Evolutionary conservation across 2,797 vertebrate genomes (phyloP).

Genomic region (Tiaroga cobitis): DNA sequence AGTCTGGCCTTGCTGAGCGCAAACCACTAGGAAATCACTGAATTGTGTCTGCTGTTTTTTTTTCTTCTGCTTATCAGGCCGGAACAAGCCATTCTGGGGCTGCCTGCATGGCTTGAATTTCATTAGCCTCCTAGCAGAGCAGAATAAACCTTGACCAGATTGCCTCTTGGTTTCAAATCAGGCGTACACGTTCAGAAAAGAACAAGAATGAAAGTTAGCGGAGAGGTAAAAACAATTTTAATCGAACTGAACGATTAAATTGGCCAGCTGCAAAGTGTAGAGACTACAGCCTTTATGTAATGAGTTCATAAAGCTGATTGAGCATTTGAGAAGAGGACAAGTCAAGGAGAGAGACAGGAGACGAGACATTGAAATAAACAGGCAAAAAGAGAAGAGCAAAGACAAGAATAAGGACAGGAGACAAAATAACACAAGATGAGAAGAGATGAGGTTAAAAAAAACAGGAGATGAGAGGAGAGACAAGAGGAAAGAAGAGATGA

Average conservation of each 20-base stretch:
- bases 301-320: not conserved
- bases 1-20: constrained; percentile 61
- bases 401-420: not conserved
- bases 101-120: constrained; percentile 73
- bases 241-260: not conserved
- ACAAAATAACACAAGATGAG: not conserved
- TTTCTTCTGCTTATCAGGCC: constrained; percentile 70
- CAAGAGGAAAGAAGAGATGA: not conserved
- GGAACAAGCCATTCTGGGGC: constrained; percentile 73
- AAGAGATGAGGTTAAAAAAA: not conserved
- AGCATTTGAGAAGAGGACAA: not conserved
- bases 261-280: no score
- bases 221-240: constrained; percentile 8
- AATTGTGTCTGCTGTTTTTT: constrained; percentile 64
- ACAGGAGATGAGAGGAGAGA: constrained; percentile 12
- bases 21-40: constrained; percentile 61
- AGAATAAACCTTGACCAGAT: constrained; percentile 70
- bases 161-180: constrained; percentile 72
- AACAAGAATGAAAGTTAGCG: not conserved
- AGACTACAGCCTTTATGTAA: not conserved
- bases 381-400: not conserved
- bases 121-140: constrained; percentile 74
- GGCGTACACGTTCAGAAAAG: constrained; percentile 58
- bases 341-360: not conserved
- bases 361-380: not conserved